A percentile compares a stretch with the other conserved stretches of the same genome.
Conservation (phyloP, 2,888 invertebrate genomes). For the Eudemis profundana region DNA sequence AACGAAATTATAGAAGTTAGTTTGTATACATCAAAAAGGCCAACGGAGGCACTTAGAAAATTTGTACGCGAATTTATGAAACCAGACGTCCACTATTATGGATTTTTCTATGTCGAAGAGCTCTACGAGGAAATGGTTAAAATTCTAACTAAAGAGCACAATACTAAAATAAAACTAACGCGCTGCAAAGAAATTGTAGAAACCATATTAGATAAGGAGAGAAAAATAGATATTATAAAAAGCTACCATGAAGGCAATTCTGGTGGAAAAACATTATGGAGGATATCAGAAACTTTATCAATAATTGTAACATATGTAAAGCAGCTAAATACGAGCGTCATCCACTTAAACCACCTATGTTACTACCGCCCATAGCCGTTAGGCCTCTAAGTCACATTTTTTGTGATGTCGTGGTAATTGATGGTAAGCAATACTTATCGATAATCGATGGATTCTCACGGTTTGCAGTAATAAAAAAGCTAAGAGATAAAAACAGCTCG, state of each 20-base stretch:
- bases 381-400: neutral
- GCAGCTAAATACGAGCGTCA: slow-evolving; percentile 8
- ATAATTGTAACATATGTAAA: neutral
- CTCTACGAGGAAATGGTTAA: slow-evolving; percentile 5
- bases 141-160: neutral
- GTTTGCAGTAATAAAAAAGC: neutral
- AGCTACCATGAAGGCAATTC: neutral
- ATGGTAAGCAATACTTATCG: neutral
- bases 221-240: neutral
- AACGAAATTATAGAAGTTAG: too few relatives aligned
- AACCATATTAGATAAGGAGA: neutral
- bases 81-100: neutral
- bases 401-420: neutral
- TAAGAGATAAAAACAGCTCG: neutral
- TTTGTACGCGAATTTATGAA: neutral
- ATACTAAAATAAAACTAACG: neutral
- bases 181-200: neutral
- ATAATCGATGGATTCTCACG: neutral
- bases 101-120: slow-evolving; percentile 1
- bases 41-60: too few relatives aligned
- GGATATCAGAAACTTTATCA: slow-evolving; percentile 4
- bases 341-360: neutral
- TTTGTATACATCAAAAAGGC: too few relatives aligned
- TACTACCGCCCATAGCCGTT: neutral
- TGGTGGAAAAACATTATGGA: slow-evolving; percentile 7